These are phyloP conservation scores for Thripadectes ignobilis DNA, from an alignment of 2,797 vertebrate species.

Conservation along the genomic window DNA sequence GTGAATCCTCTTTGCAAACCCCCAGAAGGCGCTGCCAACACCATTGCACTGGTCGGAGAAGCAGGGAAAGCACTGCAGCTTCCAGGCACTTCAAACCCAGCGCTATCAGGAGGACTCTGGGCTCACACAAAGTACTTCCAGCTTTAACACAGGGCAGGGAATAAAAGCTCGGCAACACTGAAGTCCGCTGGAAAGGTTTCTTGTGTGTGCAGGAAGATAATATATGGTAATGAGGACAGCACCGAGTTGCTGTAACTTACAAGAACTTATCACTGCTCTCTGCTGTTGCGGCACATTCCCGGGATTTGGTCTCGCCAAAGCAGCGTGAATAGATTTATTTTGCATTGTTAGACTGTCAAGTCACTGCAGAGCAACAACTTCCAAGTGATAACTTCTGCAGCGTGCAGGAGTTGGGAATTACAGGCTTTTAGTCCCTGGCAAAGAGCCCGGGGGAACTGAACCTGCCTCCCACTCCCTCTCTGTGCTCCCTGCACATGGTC, in stretches of 20 bases:
- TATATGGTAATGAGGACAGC: conserved; percentile 66
- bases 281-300: conserved; percentile 65
- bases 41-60: not conserved
- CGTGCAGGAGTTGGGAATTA: conserved; percentile 69
- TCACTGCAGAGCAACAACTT: conserved; percentile 73
- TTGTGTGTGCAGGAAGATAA: conserved; percentile 58
- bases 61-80: not conserved
- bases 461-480: not conserved
- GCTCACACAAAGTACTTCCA: not conserved
- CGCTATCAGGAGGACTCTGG: not conserved
- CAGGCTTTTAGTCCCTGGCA: conserved; percentile 48
- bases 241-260: conserved; percentile 45
- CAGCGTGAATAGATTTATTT: conserved; percentile 77
- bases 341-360: conserved; percentile 79
- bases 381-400: conserved; percentile 66
- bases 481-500: not conserved
- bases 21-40: not conserved
- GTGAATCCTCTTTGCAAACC: not conserved
- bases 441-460: not conserved
- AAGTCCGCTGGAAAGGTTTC: conserved; percentile 26
- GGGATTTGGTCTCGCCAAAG: conserved; percentile 65
- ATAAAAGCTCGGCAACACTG: conserved; percentile 22
- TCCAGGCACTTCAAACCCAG: not conserved
- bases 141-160: not conserved
- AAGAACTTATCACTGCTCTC: conserved; percentile 72